Conservation (phyloP, 2,113 vertebrate species). For the Microcebus griseorufus region DNA sequence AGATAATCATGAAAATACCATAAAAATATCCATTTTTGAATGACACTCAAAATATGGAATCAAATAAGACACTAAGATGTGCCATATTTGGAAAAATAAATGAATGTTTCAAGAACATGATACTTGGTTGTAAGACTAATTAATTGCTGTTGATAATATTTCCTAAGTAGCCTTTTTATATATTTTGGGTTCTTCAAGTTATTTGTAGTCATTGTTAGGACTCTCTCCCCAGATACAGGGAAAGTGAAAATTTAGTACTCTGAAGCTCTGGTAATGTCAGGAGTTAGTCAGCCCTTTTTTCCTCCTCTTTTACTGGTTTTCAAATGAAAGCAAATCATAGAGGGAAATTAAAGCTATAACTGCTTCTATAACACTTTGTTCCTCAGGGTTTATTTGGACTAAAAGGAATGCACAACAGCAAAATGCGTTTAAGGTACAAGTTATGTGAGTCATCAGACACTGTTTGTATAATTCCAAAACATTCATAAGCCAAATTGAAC, state of each 20-base stretch:
- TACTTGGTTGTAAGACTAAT: not conserved
- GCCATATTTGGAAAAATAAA: not conserved
- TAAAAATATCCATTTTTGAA: not conserved
- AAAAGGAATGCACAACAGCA: constrained; percentile 42
- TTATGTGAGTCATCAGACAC: constrained; percentile 53
- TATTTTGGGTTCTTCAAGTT: not conserved
- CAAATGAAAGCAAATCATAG: constrained; percentile 33
- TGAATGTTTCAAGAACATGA: not conserved
- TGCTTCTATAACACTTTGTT: constrained; percentile 54
- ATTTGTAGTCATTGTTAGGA: not conserved
- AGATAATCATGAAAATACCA: not conserved
- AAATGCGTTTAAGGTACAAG: constrained; percentile 41
- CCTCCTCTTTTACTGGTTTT: constrained; percentile 2
- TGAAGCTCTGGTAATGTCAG: not conserved
- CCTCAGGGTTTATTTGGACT: constrained; percentile 39
- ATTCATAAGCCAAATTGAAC: constrained; percentile 47
- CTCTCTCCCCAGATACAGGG: not conserved
- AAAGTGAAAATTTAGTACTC: not conserved
- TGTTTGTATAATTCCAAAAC: constrained; percentile 53
- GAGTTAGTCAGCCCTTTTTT: not conserved
- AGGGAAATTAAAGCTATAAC: constrained; percentile 52
- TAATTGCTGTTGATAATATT: not conserved
- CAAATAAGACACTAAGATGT: not conserved
- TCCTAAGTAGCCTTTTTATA: not conserved
- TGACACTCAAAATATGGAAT: not conserved